Conservation (phyloP, 2,113 vertebrate genomes). For the Microcebus tavaratra region DNA sequence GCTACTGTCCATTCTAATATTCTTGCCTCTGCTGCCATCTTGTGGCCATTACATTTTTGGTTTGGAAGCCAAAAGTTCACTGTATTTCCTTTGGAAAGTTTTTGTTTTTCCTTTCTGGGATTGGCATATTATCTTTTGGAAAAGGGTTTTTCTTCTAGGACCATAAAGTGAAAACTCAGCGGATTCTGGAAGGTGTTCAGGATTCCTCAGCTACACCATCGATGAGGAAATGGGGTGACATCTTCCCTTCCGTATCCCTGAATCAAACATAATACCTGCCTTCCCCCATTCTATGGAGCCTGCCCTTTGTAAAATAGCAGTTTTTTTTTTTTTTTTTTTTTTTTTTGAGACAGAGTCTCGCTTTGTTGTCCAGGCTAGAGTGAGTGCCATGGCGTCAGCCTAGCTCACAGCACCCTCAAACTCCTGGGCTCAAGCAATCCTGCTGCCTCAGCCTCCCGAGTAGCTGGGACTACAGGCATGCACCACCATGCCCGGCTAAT, state of each 20-base stretch:
- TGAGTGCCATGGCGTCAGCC: too few relatives aligned
- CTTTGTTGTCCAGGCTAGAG: too few relatives aligned
- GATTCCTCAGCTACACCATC: conserved; percentile 59
- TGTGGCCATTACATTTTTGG: conserved; percentile 62
- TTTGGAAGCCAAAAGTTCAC: conserved; percentile 38
- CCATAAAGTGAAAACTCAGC: conserved; percentile 63
- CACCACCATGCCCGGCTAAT: too few relatives aligned
- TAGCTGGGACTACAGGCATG: too few relatives aligned
- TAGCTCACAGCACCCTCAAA: too few relatives aligned
- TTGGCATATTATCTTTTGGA: conserved; percentile 58
- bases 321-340: too few relatives aligned
- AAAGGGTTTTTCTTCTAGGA: conserved; percentile 70
- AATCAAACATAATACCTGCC: conserved; percentile 24
- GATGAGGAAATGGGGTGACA: conserved; percentile 83
- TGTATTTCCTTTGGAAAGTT: conserved; percentile 43
- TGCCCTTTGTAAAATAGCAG: too few relatives aligned
- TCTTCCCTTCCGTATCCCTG: conserved; percentile 38
- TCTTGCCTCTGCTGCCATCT: conserved; percentile 73
- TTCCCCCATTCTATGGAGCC: neutral
- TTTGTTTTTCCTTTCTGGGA: conserved; percentile 37
- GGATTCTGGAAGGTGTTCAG: conserved; percentile 68
- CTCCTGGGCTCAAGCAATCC: too few relatives aligned
- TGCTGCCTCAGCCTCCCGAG: too few relatives aligned
- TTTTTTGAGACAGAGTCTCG: too few relatives aligned
- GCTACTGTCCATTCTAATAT: neutral